These are phyloP conservation scores for Eilema caniola DNA, from an alignment of 2,888 invertebrate species.

Conservation along the genomic window DNA sequence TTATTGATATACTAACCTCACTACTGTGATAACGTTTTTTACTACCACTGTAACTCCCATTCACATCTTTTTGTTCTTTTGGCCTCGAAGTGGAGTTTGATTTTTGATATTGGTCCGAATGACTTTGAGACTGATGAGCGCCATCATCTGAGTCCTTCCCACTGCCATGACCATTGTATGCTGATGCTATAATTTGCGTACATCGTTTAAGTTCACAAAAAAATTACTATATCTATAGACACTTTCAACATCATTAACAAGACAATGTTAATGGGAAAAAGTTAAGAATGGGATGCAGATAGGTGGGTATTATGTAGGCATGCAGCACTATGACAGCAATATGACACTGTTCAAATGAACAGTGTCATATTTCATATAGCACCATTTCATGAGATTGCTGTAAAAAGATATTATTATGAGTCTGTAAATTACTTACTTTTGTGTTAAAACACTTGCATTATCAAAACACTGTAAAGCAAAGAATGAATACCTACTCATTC, in stretches of 20 bases:
- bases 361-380: not conserved
- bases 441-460: not conserved
- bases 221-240: not conserved
- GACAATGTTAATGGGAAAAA: not conserved
- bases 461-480: not conserved
- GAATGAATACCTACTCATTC: not conserved
- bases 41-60: slow-evolving; percentile 70
- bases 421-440: slow-evolving; percentile 2
- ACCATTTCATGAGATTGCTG: not conserved
- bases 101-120: slow-evolving; percentile 57
- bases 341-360: no score
- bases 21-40: slow-evolving; percentile 77
- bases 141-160: slow-evolving; percentile 75
- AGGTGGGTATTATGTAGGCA: not conserved
- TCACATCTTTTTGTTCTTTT: slow-evolving; percentile 60
- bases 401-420: not conserved
- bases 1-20: slow-evolving; percentile 66
- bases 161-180: slow-evolving; percentile 74
- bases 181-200: slow-evolving; percentile 59
- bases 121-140: slow-evolving; percentile 59
- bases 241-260: not conserved
- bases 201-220: not conserved
- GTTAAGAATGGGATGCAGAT: not conserved
- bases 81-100: slow-evolving; percentile 46
- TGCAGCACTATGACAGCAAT: not conserved